Evolutionary conservation across 2,797 vertebrate species (phyloP), one percentile per base, ranked within the genome.

Genomic region (Acrossocheilus wenchowensis): DNA sequence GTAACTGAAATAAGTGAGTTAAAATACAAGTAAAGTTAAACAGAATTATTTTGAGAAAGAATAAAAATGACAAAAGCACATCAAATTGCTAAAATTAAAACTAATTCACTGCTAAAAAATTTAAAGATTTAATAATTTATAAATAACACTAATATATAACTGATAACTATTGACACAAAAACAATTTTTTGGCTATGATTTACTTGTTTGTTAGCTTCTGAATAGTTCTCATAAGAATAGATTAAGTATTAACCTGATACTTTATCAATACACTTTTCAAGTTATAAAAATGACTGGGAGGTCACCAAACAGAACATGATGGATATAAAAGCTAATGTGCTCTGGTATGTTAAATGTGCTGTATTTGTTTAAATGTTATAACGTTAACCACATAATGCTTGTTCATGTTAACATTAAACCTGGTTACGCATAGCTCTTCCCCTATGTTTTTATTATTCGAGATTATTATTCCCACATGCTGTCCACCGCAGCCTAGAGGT

Each of bases 401-500:
- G 36, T 26, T 78, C 21, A 60, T 83, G 26, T 83, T 9, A 60
- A 57, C 81, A 60, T 26, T 12, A 57, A 78, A 78, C 41, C n/a
- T 64, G 78, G 57, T 81, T 48, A 48, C 15, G 0, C 57, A 36
- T 62, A 48, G 41, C 8, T 84, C 23, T 84, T 69, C 48, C 30
- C 15, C n/a, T 41, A 43, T 54, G 43, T 68, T 78, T 57, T 69
- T 69, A 78, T 78, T 84, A 69, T 78, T 78, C 19, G 2, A 23
- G 72, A 74, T 87, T 86, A 90, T 90, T 90, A 82, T 78, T 64
- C 45, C 57, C 45, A 78, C 60, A 75, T 82, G 78, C 71, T 73
- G 81, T 78, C 62, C 86, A 85, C 79, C 73, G 14, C 87, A 81
- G 77, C 45, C 36, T 52, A 73, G 73, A 73, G 73, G 43, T 30